phyloP scores from a whole-genome alignment of 2,797 vertebrate genomes.

The Hirundo rustica region DNA sequence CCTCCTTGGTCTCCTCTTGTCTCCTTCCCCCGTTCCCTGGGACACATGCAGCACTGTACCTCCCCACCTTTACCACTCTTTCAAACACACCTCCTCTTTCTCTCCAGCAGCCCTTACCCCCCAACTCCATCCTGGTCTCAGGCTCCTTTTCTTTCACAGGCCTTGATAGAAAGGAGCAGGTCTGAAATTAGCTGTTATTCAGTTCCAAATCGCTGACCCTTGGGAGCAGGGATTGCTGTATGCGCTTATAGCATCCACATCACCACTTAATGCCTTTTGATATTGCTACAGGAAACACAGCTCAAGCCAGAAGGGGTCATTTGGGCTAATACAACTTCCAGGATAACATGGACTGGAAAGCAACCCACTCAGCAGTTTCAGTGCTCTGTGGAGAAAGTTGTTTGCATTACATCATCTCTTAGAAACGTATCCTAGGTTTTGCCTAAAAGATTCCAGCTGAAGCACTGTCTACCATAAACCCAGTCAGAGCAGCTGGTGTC shows the following conservation, averaged over 20 bases:
- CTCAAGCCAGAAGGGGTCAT: slow-evolving; percentile 8
- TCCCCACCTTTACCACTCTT: not conserved
- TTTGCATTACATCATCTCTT: not conserved
- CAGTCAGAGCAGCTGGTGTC: not conserved
- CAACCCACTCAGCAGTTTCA: slow-evolving; percentile 15
- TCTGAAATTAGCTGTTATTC: slow-evolving; percentile 20
- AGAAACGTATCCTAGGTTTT: not conserved
- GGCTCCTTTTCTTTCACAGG: not conserved
- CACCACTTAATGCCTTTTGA: not conserved
- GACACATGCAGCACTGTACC: not conserved
- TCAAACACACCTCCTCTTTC: not conserved
- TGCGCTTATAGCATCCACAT: fast-evolving
- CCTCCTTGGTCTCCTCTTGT: not conserved
- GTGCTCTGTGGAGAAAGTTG: not conserved
- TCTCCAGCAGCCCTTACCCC: not conserved
- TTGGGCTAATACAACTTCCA: slow-evolving; percentile 23
- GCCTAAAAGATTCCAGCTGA: slow-evolving; percentile 1
- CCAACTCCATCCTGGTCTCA: not conserved
- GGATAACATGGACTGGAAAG: not conserved
- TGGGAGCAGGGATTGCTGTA: not conserved
- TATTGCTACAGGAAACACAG: slow-evolving; percentile 8
- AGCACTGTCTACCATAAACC: slow-evolving; percentile 19
- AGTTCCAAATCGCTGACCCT: slow-evolving; percentile 4
- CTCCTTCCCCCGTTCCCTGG: not conserved
- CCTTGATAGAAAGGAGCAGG: not conserved